phyloP scores from a whole-genome alignment of 1,140 invertebrate species.

The Zaprionus lachaisei region DNA sequence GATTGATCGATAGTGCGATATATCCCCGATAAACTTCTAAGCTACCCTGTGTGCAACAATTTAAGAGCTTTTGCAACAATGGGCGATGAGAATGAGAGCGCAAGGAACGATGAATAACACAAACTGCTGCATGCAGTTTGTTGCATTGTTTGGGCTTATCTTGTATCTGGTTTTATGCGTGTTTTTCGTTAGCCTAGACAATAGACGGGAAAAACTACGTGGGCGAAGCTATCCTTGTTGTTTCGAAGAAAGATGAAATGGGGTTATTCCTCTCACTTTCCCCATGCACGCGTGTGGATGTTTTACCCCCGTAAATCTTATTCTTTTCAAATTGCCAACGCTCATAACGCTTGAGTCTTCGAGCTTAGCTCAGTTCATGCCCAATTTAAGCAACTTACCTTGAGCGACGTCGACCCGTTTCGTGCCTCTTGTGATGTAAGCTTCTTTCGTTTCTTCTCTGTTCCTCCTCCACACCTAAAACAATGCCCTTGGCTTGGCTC shows the following conservation, averaged over 20 bases:
- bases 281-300: background rate
- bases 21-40: background rate
- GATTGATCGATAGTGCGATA: conserved; percentile 14
- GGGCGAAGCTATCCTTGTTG: background rate
- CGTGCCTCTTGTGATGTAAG: conserved; percentile 11
- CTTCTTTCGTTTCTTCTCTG: background rate
- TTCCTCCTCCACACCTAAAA: conserved; percentile 4
- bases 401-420: conserved; percentile 27
- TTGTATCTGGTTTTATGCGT: conserved; percentile 1
- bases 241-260: background rate
- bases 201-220: background rate
- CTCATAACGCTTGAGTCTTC: background rate
- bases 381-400: conserved; percentile 26
- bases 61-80: conserved; percentile 26
- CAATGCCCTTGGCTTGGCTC: conserved; percentile 31
- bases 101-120: background rate
- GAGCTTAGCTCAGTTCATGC: background rate
- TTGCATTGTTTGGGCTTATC: background rate
- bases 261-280: background rate
- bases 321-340: background rate
- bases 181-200: background rate
- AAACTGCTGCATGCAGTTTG: conserved; percentile 15
- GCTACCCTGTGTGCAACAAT: conserved; percentile 8
- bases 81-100: background rate
- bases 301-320: background rate